phyloP scores from a whole-genome alignment of 2,888 invertebrate genomes.

The Euplexia lucipara region DNA sequence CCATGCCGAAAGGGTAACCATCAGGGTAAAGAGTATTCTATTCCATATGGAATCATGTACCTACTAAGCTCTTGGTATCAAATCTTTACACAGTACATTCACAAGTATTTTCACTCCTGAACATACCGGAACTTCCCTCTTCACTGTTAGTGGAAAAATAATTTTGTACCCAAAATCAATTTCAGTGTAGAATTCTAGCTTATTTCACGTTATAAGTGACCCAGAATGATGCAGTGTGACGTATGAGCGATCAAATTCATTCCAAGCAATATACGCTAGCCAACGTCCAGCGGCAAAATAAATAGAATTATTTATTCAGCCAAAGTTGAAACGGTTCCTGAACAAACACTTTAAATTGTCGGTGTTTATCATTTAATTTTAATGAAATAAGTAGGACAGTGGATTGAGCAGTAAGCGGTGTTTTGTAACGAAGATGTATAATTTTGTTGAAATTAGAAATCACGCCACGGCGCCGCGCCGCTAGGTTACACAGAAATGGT shows the following conservation, averaged over 20 bases:
- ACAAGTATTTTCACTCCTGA: background rate
- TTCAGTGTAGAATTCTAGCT: conserved; percentile 21
- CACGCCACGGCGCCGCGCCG: background rate
- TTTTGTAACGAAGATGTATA: conserved; percentile 49
- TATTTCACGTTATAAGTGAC: conserved; percentile 9
- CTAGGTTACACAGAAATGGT: too few relatives aligned
- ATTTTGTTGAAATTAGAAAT: background rate
- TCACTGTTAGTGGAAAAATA: conserved; percentile 1
- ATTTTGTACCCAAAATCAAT: background rate
- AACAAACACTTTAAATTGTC: conserved; percentile 68
- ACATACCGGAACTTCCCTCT: background rate
- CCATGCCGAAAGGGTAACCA: too few relatives aligned
- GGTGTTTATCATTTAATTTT: conserved; percentile 68
- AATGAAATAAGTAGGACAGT: conserved; percentile 62
- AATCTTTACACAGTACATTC: background rate
- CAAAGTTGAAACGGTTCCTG: conserved; percentile 63
- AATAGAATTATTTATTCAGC: conserved; percentile 36
- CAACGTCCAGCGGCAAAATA: conserved; percentile 12
- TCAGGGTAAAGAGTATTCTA: too few relatives aligned
- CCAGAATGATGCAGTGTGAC: conserved; percentile 66
- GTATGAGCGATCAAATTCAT: conserved; percentile 60
- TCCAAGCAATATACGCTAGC: conserved; percentile 29
- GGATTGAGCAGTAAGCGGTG: conserved; percentile 57
- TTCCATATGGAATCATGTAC: too few relatives aligned
- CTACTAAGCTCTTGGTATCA: too few relatives aligned